Conservation (phyloP, 1,140 invertebrate genomes). For the Drosophila kanapiae region DNA sequence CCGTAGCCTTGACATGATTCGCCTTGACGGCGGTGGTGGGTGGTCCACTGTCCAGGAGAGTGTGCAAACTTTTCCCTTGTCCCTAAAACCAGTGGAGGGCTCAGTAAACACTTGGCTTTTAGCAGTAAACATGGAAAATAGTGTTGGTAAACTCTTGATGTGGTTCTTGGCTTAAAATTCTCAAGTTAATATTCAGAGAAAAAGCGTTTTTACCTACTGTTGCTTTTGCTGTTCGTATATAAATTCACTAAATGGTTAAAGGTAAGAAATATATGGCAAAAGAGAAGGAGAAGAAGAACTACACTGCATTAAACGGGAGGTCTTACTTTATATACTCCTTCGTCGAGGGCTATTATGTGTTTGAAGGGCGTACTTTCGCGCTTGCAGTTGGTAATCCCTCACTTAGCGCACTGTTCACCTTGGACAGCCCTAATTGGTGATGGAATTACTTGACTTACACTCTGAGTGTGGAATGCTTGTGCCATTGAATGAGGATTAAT, state of each 20-base stretch:
- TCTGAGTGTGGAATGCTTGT: neutral
- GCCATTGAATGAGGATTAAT: slow-evolving; percentile 3
- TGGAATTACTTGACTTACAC: slow-evolving; percentile 9
- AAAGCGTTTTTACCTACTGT: too few species aligned
- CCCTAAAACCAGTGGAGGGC: neutral
- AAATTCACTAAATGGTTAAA: too few species aligned
- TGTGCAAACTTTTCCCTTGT: slow-evolving; percentile 18
- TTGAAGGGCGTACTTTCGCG: neutral
- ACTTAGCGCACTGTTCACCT: neutral
- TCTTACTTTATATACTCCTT: neutral
- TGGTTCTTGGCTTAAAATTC: neutral
- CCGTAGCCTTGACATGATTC: slow-evolving; percentile 75
- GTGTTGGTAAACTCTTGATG: neutral
- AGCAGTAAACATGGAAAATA: neutral
- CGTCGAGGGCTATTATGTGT: neutral
- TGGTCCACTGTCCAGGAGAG: slow-evolving; percentile 11
- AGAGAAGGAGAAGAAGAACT: neutral
- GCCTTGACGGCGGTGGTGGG: slow-evolving; percentile 45
- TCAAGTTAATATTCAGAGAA: neutral
- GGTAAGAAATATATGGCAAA: neutral
- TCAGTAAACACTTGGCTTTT: neutral
- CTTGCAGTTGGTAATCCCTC: neutral
- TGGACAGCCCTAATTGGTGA: neutral
- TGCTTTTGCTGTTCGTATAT: too few species aligned
- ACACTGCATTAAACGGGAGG: neutral